A percentile compares a stretch with the other conserved stretches of the same genome.
Conservation (phyloP, 2,888 invertebrate genomes). For the Panzeria rudis region DNA sequence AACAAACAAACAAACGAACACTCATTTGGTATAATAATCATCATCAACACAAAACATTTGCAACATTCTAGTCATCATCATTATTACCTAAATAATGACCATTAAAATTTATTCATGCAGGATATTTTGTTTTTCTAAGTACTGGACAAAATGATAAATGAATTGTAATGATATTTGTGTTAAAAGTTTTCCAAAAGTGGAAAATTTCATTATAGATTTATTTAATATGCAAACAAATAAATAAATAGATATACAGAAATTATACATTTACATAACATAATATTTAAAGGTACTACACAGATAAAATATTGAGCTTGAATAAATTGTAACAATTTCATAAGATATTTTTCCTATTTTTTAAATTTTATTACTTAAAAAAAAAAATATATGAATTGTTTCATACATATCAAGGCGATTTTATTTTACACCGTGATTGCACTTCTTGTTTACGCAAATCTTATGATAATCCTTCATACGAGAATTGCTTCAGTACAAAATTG, state of each 20-base stretch:
- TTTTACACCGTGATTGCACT: too few species aligned
- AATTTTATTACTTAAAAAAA: too few species aligned
- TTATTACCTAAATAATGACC: conserved; percentile 31
- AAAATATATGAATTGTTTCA: too few species aligned
- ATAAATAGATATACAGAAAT: not conserved
- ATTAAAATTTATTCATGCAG: conserved; percentile 55
- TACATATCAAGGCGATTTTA: too few species aligned
- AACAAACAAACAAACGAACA: not conserved
- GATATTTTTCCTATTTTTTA: too few species aligned
- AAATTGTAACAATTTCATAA: too few species aligned
- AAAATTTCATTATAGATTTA: conserved; percentile 31
- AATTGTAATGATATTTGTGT: conserved; percentile 44
- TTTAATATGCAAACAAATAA: conserved; percentile 21
- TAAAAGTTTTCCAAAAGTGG: conserved; percentile 8
- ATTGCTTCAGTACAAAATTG: too few species aligned
- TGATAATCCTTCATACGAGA: too few species aligned
- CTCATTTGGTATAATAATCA: conserved; percentile 4
- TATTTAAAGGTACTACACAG: not conserved
- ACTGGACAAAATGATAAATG: conserved; percentile 54
- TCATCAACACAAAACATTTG: conserved; percentile 5
- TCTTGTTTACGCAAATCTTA: too few species aligned
- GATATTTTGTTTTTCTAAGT: conserved; percentile 43
- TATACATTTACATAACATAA: not conserved
- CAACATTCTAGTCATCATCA: conserved; percentile 27
- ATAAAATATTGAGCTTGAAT: too few species aligned